Evolutionary conservation across 2,797 vertebrate species (phyloP).

Genomic region (Danio kyathit): DNA sequence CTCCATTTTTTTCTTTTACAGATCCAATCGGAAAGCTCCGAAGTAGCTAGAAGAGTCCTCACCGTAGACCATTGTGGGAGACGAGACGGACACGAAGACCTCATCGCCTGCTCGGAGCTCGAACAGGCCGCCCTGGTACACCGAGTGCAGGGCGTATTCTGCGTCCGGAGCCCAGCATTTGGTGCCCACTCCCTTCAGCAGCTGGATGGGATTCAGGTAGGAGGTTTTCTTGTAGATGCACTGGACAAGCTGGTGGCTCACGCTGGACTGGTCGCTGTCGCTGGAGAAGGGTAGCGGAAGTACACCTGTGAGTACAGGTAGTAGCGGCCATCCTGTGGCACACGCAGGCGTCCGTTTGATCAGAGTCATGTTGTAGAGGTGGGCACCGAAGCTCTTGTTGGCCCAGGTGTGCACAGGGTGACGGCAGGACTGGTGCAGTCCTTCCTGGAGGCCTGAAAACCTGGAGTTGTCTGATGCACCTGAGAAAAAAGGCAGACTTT

Average conservation of each 20-base stretch:
- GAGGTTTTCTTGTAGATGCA: slow-evolving; percentile 89
- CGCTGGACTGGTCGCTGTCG: slow-evolving; percentile 76
- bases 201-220: slow-evolving; percentile 84
- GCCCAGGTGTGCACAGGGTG: slow-evolving; percentile 85
- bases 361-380: slow-evolving; percentile 89
- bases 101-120: slow-evolving; percentile 87
- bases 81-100: slow-evolving; percentile 89
- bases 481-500: slow-evolving; percentile 6
- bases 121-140: slow-evolving; percentile 93
- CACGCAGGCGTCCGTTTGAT: slow-evolving; percentile 82
- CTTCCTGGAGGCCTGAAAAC: slow-evolving; percentile 60
- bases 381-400: slow-evolving; percentile 82
- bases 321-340: slow-evolving; percentile 88
- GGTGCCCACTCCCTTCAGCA: slow-evolving; percentile 89
- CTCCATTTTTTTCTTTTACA: slow-evolving; percentile 71
- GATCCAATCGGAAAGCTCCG: slow-evolving; percentile 86
- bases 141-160: slow-evolving; percentile 88
- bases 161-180: slow-evolving; percentile 90
- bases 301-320: slow-evolving; percentile 89
- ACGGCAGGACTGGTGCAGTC: slow-evolving; percentile 88
- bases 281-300: slow-evolving; percentile 84
- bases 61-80: slow-evolving; percentile 80
- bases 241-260: slow-evolving; percentile 88
- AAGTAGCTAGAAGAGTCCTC: slow-evolving; percentile 89
- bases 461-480: slow-evolving; percentile 56